A percentile compares a stretch with the other conserved stretches of the same genome.
These are phyloP conservation scores for Andrena haemorrhoa DNA, from an alignment of 2,888 invertebrate species.

Conservation along the genomic window DNA sequence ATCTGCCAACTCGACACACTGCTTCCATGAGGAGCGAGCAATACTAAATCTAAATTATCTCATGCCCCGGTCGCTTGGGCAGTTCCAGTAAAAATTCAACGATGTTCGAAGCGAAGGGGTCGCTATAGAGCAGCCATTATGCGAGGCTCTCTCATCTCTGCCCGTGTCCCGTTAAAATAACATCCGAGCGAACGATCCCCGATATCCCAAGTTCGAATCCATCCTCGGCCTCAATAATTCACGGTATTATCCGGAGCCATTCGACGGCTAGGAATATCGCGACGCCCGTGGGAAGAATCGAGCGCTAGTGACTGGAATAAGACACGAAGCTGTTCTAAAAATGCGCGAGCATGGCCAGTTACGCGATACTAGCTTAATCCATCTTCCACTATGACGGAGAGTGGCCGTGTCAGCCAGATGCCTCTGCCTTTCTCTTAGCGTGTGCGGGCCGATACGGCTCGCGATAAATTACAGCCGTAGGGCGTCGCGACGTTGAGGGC, in stretches of 20 bases:
- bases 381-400: slow-evolving; percentile 26
- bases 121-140: neutral
- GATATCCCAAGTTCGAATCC: slow-evolving; percentile 2
- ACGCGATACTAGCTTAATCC: slow-evolving; percentile 32
- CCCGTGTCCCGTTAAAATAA: slow-evolving; percentile 28
- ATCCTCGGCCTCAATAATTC: slow-evolving; percentile 29
- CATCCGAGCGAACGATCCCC: slow-evolving; percentile 1
- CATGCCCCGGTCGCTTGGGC: neutral
- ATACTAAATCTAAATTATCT: too few relatives aligned
- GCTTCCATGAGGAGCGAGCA: too few relatives aligned
- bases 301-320: neutral
- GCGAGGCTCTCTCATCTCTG: neutral
- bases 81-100: neutral
- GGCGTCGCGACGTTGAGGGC: neutral
- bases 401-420: slow-evolving; percentile 14
- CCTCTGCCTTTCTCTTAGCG: neutral
- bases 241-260: slow-evolving; percentile 3
- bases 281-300: neutral
- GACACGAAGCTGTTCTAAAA: slow-evolving; percentile 7
- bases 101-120: neutral
- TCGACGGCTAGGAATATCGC: slow-evolving; percentile 4
- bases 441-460: slow-evolving; percentile 19
- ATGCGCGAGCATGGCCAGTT: slow-evolving; percentile 6
- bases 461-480: slow-evolving; percentile 13
- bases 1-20: too few relatives aligned